These are phyloP conservation scores for Stenodera caucasica DNA, from an alignment of 2,888 invertebrate genomes.

Conservation along the genomic window DNA sequence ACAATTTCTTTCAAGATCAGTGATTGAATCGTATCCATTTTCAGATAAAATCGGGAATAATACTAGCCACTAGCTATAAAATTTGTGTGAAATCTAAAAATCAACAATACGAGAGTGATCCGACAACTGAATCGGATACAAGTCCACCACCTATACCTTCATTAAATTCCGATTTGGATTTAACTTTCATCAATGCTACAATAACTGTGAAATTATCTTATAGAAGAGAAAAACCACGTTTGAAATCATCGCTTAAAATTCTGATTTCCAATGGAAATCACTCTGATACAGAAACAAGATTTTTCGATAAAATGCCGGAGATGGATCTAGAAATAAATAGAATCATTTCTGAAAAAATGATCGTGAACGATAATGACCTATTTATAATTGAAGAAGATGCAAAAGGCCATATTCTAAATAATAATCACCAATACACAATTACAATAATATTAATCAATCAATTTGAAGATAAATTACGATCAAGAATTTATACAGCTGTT, in stretches of 20 bases:
- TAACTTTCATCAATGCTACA: not conserved
- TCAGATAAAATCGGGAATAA: not conserved
- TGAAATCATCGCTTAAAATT: not conserved
- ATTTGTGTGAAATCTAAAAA: not conserved
- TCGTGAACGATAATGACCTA: not conserved
- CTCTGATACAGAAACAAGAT: not conserved
- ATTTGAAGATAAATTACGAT: not conserved
- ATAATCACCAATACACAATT: constrained; percentile 1
- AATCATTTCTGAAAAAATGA: not conserved
- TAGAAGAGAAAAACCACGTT: not conserved
- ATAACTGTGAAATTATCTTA: not conserved
- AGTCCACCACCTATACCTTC: constrained; percentile 5
- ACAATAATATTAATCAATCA: constrained; percentile 11
- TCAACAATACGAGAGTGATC: not conserved
- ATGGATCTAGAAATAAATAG: constrained; percentile 2
- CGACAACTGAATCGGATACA: not conserved
- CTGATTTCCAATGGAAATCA: not conserved
- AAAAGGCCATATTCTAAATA: not conserved
- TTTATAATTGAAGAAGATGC: not conserved
- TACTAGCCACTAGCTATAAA: not conserved
- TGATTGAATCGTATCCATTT: not conserved
- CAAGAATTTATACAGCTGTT: not conserved
- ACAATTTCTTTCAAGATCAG: too few species aligned
- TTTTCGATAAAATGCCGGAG: not conserved
- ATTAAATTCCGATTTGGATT: not conserved